phyloP scores from a whole-genome alignment of 2,113 vertebrate species.

The Boleophthalmus pectinirostris region DNA sequence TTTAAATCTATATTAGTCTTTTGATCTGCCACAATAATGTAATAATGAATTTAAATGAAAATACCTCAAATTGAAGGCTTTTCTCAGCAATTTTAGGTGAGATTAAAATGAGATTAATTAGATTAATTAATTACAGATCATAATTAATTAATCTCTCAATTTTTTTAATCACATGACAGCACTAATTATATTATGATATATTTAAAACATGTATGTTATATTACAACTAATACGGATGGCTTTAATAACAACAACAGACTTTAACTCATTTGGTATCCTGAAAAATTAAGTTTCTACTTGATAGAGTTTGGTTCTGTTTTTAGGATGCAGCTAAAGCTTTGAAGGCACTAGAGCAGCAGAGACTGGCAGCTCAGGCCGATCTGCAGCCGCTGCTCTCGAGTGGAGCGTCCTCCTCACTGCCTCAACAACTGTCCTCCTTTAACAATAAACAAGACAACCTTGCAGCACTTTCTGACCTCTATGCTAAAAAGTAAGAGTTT shows the following conservation, averaged over 20 bases:
- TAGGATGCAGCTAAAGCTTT: conserved; percentile 80
- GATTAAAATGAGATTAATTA: too few relatives aligned
- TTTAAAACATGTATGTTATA: background rate
- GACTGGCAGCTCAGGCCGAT: conserved; percentile 77
- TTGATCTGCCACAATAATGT: too few relatives aligned
- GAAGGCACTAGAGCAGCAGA: conserved; percentile 81
- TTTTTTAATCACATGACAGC: too few relatives aligned
- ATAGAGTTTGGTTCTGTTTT: background rate
- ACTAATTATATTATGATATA: background rate
- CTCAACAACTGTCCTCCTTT: conserved; percentile 77
- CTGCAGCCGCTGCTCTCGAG: conserved; percentile 81
- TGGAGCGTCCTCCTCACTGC: conserved; percentile 77
- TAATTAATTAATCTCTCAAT: too few relatives aligned
- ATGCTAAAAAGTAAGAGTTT: conserved; percentile 85
- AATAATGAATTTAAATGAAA: too few relatives aligned
- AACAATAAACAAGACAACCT: conserved; percentile 84
- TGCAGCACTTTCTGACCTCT: conserved; percentile 82
- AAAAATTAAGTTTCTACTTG: background rate
- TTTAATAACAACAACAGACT: too few relatives aligned
- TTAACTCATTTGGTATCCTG: too few relatives aligned
- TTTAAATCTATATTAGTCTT: too few relatives aligned
- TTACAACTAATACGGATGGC: background rate
- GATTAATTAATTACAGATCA: too few relatives aligned
- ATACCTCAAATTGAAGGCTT: too few relatives aligned
- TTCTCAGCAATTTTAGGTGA: too few relatives aligned